Evolutionary conservation across 2,888 invertebrate species (phyloP).

Genomic region (Yponomeuta plumbellus): DNA sequence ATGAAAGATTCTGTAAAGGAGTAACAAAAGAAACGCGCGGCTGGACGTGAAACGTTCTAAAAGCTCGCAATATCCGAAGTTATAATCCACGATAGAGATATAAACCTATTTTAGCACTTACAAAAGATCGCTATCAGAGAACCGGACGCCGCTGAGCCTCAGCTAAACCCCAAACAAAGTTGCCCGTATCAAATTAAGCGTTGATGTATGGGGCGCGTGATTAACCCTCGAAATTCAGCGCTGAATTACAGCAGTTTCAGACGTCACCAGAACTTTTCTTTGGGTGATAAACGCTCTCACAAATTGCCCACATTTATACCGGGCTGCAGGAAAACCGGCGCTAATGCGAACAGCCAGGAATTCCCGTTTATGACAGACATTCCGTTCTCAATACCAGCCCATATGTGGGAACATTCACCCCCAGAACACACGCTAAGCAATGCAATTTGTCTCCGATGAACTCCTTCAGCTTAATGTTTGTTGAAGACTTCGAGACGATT

Average conservation of each 20-base stretch:
- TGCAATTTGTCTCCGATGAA: background rate
- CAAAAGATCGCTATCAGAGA: constrained; percentile 10
- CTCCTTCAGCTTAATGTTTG: background rate
- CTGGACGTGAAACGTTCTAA: background rate
- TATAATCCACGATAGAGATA: background rate
- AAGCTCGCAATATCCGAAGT: background rate
- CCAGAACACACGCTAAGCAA: constrained; percentile 30
- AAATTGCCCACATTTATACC: constrained; percentile 67
- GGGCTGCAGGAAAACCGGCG: constrained; percentile 48
- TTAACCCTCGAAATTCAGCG: constrained; percentile 62
- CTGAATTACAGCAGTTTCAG: constrained; percentile 63
- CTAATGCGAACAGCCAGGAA: constrained; percentile 54
- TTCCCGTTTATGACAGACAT: constrained; percentile 42
- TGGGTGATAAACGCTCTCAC: constrained; percentile 70
- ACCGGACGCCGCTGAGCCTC: background rate
- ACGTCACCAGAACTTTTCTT: constrained; percentile 70
- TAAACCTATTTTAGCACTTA: constrained; percentile 5
- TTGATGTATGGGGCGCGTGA: constrained; percentile 57
- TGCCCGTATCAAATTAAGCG: constrained; percentile 58
- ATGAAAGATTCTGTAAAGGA: background rate
- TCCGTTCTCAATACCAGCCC: constrained; percentile 27
- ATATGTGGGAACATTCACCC: constrained; percentile 39
- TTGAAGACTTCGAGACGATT: too few relatives aligned
- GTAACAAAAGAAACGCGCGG: background rate
- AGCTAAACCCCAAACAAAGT: constrained; percentile 49